Conservation (phyloP, 2,797 vertebrate genomes). For the Eupleurogrammus muticus region DNA sequence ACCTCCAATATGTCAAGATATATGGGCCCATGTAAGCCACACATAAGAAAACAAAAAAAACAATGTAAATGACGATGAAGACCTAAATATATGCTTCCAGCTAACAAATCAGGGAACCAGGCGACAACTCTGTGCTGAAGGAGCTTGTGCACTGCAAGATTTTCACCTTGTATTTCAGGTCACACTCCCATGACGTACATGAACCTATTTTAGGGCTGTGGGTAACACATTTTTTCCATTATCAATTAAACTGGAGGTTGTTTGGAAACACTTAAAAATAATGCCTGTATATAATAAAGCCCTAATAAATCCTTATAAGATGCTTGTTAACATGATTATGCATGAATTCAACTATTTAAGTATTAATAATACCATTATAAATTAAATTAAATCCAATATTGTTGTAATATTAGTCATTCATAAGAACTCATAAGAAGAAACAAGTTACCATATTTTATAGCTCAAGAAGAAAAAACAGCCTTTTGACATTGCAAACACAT, state of each 20-base stretch:
- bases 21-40: neutral
- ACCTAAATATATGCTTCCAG: neutral
- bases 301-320: too few relatives aligned
- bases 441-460: too few relatives aligned
- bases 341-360: too few relatives aligned
- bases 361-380: too few relatives aligned
- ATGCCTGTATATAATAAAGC: too few relatives aligned
- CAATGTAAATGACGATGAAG: neutral
- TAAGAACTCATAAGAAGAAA: too few relatives aligned
- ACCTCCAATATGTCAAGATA: neutral
- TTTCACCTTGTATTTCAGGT: neutral
- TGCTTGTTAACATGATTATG: too few relatives aligned
- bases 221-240: neutral
- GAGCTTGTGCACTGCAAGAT: neutral
- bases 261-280: neutral
- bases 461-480: too few relatives aligned
- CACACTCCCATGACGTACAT: neutral
- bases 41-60: neutral
- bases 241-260: neutral
- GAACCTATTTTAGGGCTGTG: neutral
- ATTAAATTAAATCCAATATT: too few relatives aligned
- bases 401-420: too few relatives aligned
- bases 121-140: neutral
- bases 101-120: neutral
- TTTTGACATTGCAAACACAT: too few relatives aligned